Percentiles rank a stretch among this genome's conserved stretches.
These are phyloP conservation scores for Phalera bucephala DNA, from an alignment of 2,888 invertebrate genomes.

Conservation along the genomic window DNA sequence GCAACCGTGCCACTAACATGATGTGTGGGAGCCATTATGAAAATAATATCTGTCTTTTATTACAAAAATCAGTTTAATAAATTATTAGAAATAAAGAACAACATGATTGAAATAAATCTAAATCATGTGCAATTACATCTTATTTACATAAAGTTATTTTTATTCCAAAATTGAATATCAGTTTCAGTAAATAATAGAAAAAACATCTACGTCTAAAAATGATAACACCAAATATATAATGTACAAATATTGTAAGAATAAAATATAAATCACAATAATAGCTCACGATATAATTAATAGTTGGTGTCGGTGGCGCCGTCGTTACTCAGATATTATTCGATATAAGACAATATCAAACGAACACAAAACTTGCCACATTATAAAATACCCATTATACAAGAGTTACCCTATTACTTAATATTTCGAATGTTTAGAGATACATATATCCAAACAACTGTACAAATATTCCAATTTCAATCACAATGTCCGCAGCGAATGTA, in stretches of 20 bases:
- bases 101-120: slow-evolving; percentile 39
- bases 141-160: slow-evolving; percentile 39
- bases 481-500: slow-evolving; percentile 26
- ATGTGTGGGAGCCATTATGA: slow-evolving; percentile 29
- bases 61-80: slow-evolving; percentile 38
- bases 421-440: slow-evolving; percentile 33
- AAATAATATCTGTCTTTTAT: slow-evolving; percentile 57
- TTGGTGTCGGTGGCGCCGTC: slow-evolving; percentile 16
- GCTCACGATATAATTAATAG: slow-evolving; percentile 3
- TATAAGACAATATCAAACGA: slow-evolving; percentile 3
- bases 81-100: slow-evolving; percentile 39
- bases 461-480: slow-evolving; percentile 32
- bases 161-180: slow-evolving; percentile 29
- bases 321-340: slow-evolving; percentile 14
- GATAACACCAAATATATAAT: slow-evolving; percentile 17
- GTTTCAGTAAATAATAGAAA: slow-evolving; percentile 31
- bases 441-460: slow-evolving; percentile 38
- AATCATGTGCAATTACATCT: slow-evolving; percentile 33
- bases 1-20: too few species aligned
- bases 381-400: slow-evolving; percentile 15
- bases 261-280: slow-evolving; percentile 27
- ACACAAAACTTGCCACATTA: slow-evolving; percentile 11
- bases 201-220: slow-evolving; percentile 15
- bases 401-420: slow-evolving; percentile 16
- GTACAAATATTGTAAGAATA: slow-evolving; percentile 23